Conservation (phyloP, 23 tunicate genomes). For the Trididemnum nubilum region DNA sequence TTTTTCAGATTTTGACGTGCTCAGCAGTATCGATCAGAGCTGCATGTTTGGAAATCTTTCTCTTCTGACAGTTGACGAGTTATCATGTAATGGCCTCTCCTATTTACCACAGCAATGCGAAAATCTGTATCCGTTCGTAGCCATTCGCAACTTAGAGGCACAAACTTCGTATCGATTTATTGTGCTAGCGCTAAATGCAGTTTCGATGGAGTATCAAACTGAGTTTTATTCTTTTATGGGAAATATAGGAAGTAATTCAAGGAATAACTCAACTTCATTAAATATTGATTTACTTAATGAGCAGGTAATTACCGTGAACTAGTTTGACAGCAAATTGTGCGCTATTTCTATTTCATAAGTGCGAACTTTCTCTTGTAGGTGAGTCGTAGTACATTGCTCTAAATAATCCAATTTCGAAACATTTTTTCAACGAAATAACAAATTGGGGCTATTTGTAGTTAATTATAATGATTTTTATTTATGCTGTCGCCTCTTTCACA, state of each 20-base stretch:
- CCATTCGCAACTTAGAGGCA: slow-evolving; percentile 39
- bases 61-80: neutral
- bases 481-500: too few species aligned
- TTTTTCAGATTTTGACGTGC: too few species aligned
- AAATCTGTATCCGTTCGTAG: slow-evolving; percentile 1
- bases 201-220: slow-evolving; percentile 22
- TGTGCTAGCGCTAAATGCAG: slow-evolving; percentile 42
- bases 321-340: too few species aligned
- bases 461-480: too few species aligned
- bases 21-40: neutral
- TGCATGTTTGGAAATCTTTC: neutral
- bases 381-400: too few species aligned
- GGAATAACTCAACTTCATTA: neutral
- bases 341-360: too few species aligned
- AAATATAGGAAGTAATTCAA: neutral
- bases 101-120: slow-evolving; percentile 26
- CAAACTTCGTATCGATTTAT: slow-evolving; percentile 47
- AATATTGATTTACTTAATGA: neutral
- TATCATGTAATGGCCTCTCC: slow-evolving; percentile 25
- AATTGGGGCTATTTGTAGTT: too few species aligned
- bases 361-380: too few species aligned
- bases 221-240: neutral
- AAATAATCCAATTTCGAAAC: too few species aligned
- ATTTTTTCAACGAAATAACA: too few species aligned
- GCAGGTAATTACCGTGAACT: slow-evolving; percentile 12